A percentile compares a stretch with the other conserved stretches of the same genome.
phyloP scores from a whole-genome alignment of 2,888 invertebrate species.

The Lysandra bellargus region DNA sequence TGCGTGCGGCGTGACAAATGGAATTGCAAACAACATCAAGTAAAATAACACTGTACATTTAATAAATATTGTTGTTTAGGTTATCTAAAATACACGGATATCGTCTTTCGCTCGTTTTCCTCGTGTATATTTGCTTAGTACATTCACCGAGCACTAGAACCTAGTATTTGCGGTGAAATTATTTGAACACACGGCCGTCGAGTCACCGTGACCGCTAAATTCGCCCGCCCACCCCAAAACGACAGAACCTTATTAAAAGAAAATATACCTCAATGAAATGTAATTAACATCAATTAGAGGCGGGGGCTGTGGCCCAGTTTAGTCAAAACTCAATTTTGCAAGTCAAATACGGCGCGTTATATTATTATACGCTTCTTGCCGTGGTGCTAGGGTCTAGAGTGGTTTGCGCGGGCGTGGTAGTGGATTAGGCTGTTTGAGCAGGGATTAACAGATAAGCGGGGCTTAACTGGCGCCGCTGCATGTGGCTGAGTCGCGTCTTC shows the following conservation, averaged over 20 bases:
- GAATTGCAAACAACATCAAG: too few relatives aligned
- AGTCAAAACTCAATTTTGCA: conserved; percentile 80
- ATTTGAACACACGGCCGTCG: not conserved
- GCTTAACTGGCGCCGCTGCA: conserved; percentile 68
- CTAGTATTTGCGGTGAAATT: conserved; percentile 15
- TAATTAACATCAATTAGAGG: conserved; percentile 55
- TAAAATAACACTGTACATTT: not conserved
- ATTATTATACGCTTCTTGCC: not conserved
- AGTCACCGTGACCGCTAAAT: not conserved
- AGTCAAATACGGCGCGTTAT: conserved; percentile 58
- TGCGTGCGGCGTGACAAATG: too few relatives aligned
- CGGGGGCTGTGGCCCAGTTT: conserved; percentile 57
- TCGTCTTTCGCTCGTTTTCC: conserved; percentile 3
- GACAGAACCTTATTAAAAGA: conserved; percentile 54
- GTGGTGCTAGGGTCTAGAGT: not conserved
- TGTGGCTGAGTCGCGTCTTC: conserved; percentile 58
- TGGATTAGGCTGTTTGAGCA: conserved; percentile 79
- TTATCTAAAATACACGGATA: conserved; percentile 12
- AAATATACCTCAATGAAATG: conserved; percentile 51
- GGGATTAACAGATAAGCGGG: conserved; percentile 76
- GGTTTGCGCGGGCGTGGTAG: conserved; percentile 43
- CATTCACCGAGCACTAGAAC: not conserved
- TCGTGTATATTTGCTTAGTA: not conserved
- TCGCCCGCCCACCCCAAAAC: conserved; percentile 38
- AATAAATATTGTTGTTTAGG: conserved; percentile 7